Conservation (phyloP, 2,113 vertebrate species). For the Cheilinus undulatus region DNA sequence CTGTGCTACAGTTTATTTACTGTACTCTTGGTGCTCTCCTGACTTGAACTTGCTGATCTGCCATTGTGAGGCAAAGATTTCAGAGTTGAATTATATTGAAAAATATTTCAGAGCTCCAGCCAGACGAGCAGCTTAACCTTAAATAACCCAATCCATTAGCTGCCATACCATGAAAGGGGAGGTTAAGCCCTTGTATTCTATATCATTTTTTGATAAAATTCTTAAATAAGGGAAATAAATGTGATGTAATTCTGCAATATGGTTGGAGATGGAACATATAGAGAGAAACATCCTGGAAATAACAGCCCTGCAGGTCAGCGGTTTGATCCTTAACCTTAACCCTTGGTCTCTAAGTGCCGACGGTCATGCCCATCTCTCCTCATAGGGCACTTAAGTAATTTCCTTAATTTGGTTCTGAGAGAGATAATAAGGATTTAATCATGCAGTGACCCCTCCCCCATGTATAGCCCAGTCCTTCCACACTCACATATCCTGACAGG, state of each 20-base stretch:
- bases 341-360: slow-evolving; percentile 35
- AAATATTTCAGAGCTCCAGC: neutral
- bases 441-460: slow-evolving; percentile 30
- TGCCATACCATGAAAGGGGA: neutral
- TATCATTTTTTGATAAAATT: neutral
- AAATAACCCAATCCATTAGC: neutral
- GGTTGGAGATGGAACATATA: neutral
- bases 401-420: slow-evolving; percentile 69
- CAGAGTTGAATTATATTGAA: neutral
- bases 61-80: neutral
- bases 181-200: neutral
- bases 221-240: neutral
- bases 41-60: neutral
- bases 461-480: slow-evolving; percentile 10
- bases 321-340: slow-evolving; percentile 55
- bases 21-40: too few relatives aligned
- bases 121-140: neutral
- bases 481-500: slow-evolving; percentile 40
- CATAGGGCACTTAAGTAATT: slow-evolving; percentile 68
- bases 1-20: too few relatives aligned
- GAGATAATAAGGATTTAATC: slow-evolving; percentile 75
- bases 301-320: slow-evolving; percentile 40
- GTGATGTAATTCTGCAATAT: neutral
- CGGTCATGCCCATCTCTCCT: slow-evolving; percentile 48
- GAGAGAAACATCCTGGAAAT: slow-evolving; percentile 11